phyloP scores from a whole-genome alignment of 1,140 invertebrate species.

The Magallana angulata region DNA sequence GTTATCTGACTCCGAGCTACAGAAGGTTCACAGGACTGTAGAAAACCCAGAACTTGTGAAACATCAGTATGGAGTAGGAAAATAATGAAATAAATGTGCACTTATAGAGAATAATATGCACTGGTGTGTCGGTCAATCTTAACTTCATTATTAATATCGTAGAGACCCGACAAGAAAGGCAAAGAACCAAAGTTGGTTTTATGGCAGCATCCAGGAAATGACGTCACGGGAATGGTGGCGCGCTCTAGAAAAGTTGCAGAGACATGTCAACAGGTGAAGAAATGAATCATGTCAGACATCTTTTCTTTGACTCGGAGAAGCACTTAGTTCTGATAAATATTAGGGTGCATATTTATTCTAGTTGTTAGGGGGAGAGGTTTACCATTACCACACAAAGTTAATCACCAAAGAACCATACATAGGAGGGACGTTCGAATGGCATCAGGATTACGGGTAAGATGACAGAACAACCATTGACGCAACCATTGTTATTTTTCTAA shows the following conservation, averaged over 20 bases:
- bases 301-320: neutral
- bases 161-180: slow-evolving; percentile 58
- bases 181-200: slow-evolving; percentile 59
- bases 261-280: slow-evolving; percentile 67
- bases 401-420: slow-evolving; percentile 70
- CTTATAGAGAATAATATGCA: neutral
- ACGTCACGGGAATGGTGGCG: slow-evolving; percentile 72
- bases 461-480: too few species aligned
- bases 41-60: slow-evolving; percentile 44
- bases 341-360: slow-evolving; percentile 10
- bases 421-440: slow-evolving; percentile 72
- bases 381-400: slow-evolving; percentile 74
- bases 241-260: slow-evolving; percentile 68
- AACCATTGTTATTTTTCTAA: neutral
- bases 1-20: slow-evolving; percentile 22
- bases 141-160: neutral
- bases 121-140: neutral
- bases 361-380: slow-evolving; percentile 70
- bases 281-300: too few species aligned
- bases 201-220: slow-evolving; percentile 73
- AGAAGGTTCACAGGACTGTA: slow-evolving; percentile 15
- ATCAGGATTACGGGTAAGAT: slow-evolving; percentile 74
- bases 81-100: neutral
- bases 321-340: neutral
- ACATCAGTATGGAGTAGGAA: slow-evolving; percentile 43